Conservation (phyloP, 2,113 vertebrate species). For the Mesoclemmys tuberculata region DNA sequence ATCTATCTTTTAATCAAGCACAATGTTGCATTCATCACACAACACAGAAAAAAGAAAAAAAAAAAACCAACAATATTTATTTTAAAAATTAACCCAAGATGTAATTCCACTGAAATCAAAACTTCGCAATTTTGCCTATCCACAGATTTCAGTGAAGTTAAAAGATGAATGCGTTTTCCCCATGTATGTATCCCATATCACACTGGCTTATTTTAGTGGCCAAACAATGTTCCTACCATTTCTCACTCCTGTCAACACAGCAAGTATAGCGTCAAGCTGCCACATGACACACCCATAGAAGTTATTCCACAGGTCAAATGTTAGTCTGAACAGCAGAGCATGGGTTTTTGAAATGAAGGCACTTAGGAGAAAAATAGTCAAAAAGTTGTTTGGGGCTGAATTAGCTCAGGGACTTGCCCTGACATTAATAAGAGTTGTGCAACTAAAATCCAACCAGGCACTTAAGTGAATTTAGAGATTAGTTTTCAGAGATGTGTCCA, state of each 20-base stretch:
- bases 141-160: not conserved
- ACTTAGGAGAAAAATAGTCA: not conserved
- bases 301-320: not conserved
- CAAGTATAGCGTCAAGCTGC: not conserved
- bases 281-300: not conserved
- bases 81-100: not conserved
- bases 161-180: not conserved
- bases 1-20: not conserved
- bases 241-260: not conserved
- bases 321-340: not conserved
- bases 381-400: not conserved
- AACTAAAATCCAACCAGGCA: not conserved
- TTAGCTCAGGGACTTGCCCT: not conserved
- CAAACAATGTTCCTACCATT: not conserved
- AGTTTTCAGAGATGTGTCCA: not conserved
- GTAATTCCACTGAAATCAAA: not conserved
- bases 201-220: not conserved
- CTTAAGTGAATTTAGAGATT: not conserved
- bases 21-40: conserved; percentile 1
- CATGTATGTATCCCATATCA: not conserved
- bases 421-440: not conserved
- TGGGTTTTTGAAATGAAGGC: not conserved
- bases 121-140: not conserved
- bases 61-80: not conserved
- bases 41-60: not conserved